phyloP scores from a whole-genome alignment of 2,113 vertebrate genomes.

The Cyanistes caeruleus region DNA sequence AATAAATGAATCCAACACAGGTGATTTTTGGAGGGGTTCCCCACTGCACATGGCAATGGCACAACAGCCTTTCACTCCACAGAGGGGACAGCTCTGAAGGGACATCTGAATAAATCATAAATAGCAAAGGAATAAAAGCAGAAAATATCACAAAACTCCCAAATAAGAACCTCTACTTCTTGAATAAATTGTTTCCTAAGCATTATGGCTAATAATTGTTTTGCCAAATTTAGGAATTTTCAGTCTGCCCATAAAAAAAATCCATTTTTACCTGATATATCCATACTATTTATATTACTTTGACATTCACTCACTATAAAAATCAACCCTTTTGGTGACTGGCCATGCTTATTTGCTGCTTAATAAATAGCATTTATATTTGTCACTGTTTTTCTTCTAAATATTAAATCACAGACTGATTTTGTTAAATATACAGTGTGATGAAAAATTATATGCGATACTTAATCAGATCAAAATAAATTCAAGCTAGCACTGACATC shows the following conservation, averaged over 20 bases:
- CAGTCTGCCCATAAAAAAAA: not conserved
- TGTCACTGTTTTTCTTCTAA: not conserved
- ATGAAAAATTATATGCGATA: not conserved
- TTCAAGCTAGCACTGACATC: not conserved
- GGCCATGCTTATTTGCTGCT: not conserved
- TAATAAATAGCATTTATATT: not conserved
- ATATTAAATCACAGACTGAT: not conserved
- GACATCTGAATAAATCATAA: not conserved
- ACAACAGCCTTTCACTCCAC: fast-evolving
- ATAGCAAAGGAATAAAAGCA: not conserved
- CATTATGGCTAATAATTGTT: not conserved
- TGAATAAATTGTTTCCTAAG: not conserved
- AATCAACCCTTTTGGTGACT: not conserved
- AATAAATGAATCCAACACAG: not conserved
- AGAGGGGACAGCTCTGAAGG: not conserved
- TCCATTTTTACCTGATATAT: not conserved
- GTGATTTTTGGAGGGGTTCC: not conserved
- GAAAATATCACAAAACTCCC: not conserved
- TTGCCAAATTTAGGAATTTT: not conserved
- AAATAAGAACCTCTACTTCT: not conserved
- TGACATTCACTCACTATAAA: not conserved
- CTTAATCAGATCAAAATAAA: slow-evolving; percentile 12
- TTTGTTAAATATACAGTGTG: not conserved
- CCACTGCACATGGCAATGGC: fast-evolving
- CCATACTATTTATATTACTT: too few species aligned